Base-by-base conservation (phyloP, 2,888 invertebrate genomes). In the Tetheella fluctuosa region DNA sequence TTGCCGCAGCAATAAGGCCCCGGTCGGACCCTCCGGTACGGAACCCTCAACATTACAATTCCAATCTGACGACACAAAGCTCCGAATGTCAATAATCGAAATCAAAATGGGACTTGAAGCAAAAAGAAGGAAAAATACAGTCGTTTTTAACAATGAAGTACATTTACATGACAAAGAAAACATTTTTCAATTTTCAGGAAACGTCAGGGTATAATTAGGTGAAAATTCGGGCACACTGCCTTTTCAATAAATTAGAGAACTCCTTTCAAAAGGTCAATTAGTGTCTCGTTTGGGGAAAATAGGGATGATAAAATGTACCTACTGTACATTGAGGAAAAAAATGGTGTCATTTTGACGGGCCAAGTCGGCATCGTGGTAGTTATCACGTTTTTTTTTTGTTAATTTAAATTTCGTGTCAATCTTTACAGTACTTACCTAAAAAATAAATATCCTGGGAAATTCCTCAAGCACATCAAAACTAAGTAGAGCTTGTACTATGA, bases 231-330 rank as follows among this genome's bases (percentile, higher is more conserved):
- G 66, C 62, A 72, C 72, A 69, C 68, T 69, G 59, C 54, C 69
- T 61, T 75, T 69, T 76, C 65, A 73, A 73, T 80, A 74, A 55
- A 76, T 77, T 77, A 77, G 73, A 54, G 65, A 75, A 74, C 73
- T 71, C 67, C 68, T 73, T 73, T 70, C 66, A 60, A 67, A 62
- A 69, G 69, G 65, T 73, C 74, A 79, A 77, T 81, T 80, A 78
- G 75, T 61, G 64, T 67, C 58, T 65, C 65, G 61, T 70, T 63
- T 64, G 64, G 64, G 62, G 64, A 69, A 66, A 72, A 70, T 67
- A 65, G 34, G 34, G 25, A 25, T 25, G 25, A 25, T 25, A 25
- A 25, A 25, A 25, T n/a, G n/a, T n/a, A n/a, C n/a, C n/a, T n/a
- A 30, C 4, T 7, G 4, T 30, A 7, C 2, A 2, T 34, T 34